phyloP scores from a whole-genome alignment of 2,113 vertebrate genomes.

The Engystomops pustulosus region DNA sequence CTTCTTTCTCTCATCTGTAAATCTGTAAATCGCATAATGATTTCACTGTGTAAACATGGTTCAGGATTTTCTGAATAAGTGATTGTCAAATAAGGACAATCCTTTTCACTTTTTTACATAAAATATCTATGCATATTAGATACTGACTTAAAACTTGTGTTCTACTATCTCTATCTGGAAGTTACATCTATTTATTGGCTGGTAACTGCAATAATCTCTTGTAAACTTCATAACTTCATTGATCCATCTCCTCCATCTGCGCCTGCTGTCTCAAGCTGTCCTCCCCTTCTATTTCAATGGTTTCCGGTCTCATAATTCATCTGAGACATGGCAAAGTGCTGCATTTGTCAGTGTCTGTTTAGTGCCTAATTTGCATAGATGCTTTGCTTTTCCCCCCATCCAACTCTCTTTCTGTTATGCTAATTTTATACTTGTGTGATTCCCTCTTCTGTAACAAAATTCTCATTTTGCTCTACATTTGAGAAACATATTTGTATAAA shows the following conservation, averaged over 20 bases:
- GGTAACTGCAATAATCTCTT: conserved; percentile 16
- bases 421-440: conserved; percentile 4
- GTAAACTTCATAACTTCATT: conserved; percentile 11
- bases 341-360: conserved; percentile 57
- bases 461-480: too few species aligned
- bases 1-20: too few species aligned
- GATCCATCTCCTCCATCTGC: conserved; percentile 44
- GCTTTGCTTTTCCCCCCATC: conserved; percentile 21
- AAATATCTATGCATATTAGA: too few species aligned
- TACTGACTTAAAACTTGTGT: too few species aligned
- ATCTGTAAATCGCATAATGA: too few species aligned
- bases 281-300: conserved; percentile 24
- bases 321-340: conserved; percentile 41
- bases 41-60: too few species aligned
- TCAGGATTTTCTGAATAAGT: too few species aligned
- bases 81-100: too few species aligned
- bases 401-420: neutral
- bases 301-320: conserved; percentile 52
- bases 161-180: too few species aligned
- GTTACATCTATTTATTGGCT: neutral
- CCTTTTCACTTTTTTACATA: too few species aligned
- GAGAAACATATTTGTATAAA: too few species aligned
- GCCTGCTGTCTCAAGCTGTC: conserved; percentile 39
- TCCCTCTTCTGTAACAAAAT: conserved; percentile 3
- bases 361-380: conserved; percentile 35